Evolutionary conservation across 2,113 vertebrate genomes (phyloP).

Genomic region (Bothrops jararaca): DNA sequence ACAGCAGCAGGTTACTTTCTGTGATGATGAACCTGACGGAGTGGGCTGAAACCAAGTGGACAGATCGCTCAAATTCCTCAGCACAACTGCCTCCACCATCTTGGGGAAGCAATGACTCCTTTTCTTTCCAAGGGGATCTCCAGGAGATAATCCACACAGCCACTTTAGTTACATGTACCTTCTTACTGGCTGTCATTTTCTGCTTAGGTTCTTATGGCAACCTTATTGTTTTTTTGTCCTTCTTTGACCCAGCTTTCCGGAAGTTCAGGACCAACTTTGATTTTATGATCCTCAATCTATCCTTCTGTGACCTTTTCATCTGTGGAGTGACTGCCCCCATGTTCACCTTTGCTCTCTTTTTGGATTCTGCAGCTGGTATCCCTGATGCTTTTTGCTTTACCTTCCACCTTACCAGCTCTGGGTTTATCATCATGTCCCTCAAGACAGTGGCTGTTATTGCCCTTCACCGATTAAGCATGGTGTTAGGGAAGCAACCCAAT

Average conservation of each 20-base stretch:
- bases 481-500: conserved; percentile 87
- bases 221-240: conserved; percentile 91
- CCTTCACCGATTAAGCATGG: conserved; percentile 90
- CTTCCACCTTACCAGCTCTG: conserved; percentile 90
- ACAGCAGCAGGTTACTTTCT: conserved; percentile 13
- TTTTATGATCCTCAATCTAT: conserved; percentile 96
- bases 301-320: conserved; percentile 94
- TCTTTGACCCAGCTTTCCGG: conserved; percentile 92
- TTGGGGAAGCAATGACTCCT: conserved; percentile 54
- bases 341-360: conserved; percentile 87
- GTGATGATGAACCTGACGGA: conserved; percentile 82
- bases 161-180: conserved; percentile 83
- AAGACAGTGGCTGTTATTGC: conserved; percentile 94
- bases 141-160: conserved; percentile 78
- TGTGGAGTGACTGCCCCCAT: conserved; percentile 90
- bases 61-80: conserved; percentile 14
- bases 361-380: conserved; percentile 74
- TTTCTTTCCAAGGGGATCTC: conserved; percentile 60
- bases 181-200: conserved; percentile 85
- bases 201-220: conserved; percentile 94
- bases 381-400: conserved; percentile 89
- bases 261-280: conserved; percentile 97
- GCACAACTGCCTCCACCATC: conserved; percentile 25
- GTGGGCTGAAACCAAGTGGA: conserved; percentile 33
- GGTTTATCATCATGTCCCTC: conserved; percentile 95